Conservation (phyloP, 2,113 vertebrate species). For the Mixornis gularis region DNA sequence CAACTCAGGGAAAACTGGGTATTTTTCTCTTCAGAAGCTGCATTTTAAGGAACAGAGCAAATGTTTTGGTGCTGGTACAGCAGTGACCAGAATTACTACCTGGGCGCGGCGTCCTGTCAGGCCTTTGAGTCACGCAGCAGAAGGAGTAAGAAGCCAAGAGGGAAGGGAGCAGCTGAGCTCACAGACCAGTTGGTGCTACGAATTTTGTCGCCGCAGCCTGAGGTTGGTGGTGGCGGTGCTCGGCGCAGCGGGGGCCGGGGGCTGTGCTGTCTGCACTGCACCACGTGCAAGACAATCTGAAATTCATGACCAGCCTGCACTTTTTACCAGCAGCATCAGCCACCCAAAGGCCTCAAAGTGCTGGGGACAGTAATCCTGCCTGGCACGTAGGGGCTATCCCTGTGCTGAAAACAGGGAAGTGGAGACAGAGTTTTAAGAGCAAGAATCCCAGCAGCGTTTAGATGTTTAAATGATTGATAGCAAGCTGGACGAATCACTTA, state of each 20-base stretch:
- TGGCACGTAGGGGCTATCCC: neutral
- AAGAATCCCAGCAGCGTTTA: neutral
- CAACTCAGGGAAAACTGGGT: neutral
- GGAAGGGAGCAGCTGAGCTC: constrained; percentile 48
- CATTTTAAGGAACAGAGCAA: neutral
- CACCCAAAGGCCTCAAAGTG: neutral
- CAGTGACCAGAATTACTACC: neutral
- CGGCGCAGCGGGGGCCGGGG: neutral
- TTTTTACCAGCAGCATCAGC: neutral
- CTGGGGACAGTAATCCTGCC: neutral
- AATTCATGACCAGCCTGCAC: constrained; percentile 47
- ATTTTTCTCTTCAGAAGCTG: neutral
- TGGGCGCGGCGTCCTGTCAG: neutral
- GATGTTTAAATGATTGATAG: neutral
- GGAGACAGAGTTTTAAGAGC: neutral
- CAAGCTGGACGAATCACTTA: neutral
- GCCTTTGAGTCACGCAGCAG: neutral
- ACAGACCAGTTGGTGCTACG: neutral
- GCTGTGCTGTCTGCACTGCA: neutral
- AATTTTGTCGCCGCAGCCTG: constrained; percentile 20
- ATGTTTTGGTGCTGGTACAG: neutral
- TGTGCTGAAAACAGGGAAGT: neutral
- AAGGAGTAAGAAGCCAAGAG: neutral
- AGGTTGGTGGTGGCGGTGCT: constrained; percentile 24
- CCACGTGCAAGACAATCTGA: constrained; percentile 60